Evolutionary conservation across 2,113 vertebrate species (phyloP).

Genomic region (Lophius piscatorius): DNA sequence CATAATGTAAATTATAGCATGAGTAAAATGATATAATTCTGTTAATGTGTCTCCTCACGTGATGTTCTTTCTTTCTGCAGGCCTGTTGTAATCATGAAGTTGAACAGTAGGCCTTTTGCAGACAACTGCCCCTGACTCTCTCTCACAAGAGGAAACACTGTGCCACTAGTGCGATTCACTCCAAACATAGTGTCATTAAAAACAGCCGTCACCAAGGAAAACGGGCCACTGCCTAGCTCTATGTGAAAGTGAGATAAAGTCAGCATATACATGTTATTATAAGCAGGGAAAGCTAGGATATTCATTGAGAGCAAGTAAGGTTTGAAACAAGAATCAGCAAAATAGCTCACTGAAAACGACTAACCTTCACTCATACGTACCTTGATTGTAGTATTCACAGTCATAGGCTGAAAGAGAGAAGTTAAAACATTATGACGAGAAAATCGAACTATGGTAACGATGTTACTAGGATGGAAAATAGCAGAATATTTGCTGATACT

Average conservation of each 20-base stretch:
- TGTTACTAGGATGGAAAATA: no score
- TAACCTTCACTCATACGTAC: slow-evolving; percentile 74
- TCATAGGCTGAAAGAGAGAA: slow-evolving; percentile 87
- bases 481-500: not conserved
- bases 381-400: slow-evolving; percentile 98
- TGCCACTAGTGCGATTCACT: slow-evolving; percentile 87
- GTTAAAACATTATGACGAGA: slow-evolving; percentile 3
- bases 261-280: slow-evolving; percentile 16
- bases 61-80: slow-evolving; percentile 90
- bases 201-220: slow-evolving; percentile 87
- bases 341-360: not conserved
- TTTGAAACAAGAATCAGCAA: slow-evolving; percentile 6
- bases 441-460: no score
- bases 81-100: slow-evolving; percentile 94
- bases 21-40: not conserved
- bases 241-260: slow-evolving; percentile 13
- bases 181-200: slow-evolving; percentile 88
- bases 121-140: slow-evolving; percentile 70
- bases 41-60: slow-evolving; percentile 80
- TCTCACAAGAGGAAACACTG: slow-evolving; percentile 87
- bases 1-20: no score
- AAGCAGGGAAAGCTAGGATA: slow-evolving; percentile 3
- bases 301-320: not conserved
- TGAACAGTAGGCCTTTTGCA: slow-evolving; percentile 84
- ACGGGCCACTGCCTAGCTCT: slow-evolving; percentile 95